Evolutionary conservation across 2,113 vertebrate species (phyloP).

Genomic region (Psammodynastes pulverulentus): DNA sequence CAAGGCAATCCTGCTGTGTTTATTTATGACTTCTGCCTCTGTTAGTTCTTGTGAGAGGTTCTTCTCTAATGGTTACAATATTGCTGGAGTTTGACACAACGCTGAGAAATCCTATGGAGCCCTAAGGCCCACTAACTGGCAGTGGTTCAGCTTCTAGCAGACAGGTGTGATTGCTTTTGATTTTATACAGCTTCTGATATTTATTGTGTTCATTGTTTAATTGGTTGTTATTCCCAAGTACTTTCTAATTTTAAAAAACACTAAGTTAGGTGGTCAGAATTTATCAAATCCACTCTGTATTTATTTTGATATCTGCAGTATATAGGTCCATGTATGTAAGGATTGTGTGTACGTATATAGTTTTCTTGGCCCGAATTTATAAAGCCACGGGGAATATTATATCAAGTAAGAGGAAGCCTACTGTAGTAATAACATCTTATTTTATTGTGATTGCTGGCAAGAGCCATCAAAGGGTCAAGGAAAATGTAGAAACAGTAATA

Average conservation of each 20-base stretch:
- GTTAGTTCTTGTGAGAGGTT: constrained; percentile 81
- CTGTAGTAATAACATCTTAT: neutral
- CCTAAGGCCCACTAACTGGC: constrained; percentile 68
- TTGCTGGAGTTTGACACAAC: constrained; percentile 73
- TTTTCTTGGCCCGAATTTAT: constrained; percentile 1
- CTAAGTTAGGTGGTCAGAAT: neutral
- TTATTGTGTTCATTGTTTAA: constrained; percentile 56
- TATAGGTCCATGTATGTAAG: neutral
- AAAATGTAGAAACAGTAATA: neutral
- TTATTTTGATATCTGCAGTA: constrained; percentile 12
- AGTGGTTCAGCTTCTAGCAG: constrained; percentile 64
- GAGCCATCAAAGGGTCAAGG: neutral
- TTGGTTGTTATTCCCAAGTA: constrained; percentile 41
- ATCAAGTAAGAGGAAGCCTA: neutral
- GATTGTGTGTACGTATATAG: neutral
- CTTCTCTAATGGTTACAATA: constrained; percentile 74
- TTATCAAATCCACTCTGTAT: neutral
- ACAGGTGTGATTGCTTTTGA: constrained; percentile 52
- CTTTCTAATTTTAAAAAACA: constrained; percentile 43
- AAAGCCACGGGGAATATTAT: neutral
- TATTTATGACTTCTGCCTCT: constrained; percentile 85
- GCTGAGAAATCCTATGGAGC: constrained; percentile 68
- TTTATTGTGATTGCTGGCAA: fast-evolving
- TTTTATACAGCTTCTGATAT: constrained; percentile 48
- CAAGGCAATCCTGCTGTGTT: constrained; percentile 77